phyloP scores from a whole-genome alignment of 2,797 vertebrate species.

The Erithacus rubecula region DNA sequence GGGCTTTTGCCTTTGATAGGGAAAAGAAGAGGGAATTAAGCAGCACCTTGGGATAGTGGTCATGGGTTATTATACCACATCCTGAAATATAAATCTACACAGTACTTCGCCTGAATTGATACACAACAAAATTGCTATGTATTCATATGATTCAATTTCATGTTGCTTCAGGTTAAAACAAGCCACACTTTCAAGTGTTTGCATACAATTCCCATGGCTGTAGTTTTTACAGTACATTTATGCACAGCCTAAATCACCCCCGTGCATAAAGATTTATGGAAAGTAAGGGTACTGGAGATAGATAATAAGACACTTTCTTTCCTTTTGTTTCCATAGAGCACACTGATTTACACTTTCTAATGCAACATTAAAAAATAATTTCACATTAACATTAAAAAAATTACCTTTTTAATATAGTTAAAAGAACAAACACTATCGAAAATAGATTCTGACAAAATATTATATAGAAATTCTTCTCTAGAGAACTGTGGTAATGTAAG shows the following conservation, averaged over 20 bases:
- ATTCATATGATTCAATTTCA: slow-evolving; percentile 67
- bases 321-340: background rate
- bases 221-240: slow-evolving; percentile 44
- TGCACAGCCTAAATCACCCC: slow-evolving; percentile 30
- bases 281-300: slow-evolving; percentile 52
- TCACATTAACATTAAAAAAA: background rate
- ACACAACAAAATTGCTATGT: slow-evolving; percentile 32
- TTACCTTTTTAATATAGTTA: background rate
- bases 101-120: slow-evolving; percentile 39
- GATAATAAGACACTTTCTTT: slow-evolving; percentile 22
- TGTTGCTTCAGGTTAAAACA: slow-evolving; percentile 74
- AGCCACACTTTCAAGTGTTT: slow-evolving; percentile 64
- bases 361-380: slow-evolving; percentile 9
- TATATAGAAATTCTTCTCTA: slow-evolving; percentile 9
- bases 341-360: background rate
- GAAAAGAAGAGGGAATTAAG: background rate
- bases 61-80: slow-evolving; percentile 55
- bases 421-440: background rate
- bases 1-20: background rate
- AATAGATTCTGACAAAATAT: slow-evolving; percentile 4
- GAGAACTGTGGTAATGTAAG: background rate
- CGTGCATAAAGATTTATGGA: slow-evolving; percentile 45
- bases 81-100: slow-evolving; percentile 48
- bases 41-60: slow-evolving; percentile 34
- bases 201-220: slow-evolving; percentile 61